These are phyloP conservation scores for Cryptocephalus moraei DNA, from an alignment of 2,888 invertebrate genomes.

Conservation along the genomic window DNA sequence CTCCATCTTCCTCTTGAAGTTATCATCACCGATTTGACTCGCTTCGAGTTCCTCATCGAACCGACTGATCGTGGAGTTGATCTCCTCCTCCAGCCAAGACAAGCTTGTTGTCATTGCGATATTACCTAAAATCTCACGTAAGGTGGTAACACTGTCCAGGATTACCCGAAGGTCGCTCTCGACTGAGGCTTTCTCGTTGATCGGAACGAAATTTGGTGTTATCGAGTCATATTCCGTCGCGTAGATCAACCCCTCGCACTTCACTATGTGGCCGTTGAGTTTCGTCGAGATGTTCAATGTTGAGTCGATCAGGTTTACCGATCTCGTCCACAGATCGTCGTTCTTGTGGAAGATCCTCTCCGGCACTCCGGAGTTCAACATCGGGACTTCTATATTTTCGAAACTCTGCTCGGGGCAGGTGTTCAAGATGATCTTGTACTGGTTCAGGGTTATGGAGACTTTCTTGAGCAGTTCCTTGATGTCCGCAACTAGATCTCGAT, in stretches of 20 bases:
- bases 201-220: constrained; percentile 21
- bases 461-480: constrained; percentile 44
- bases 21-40: background rate
- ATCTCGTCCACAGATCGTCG: constrained; percentile 25
- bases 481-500: constrained; percentile 28
- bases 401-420: constrained; percentile 44
- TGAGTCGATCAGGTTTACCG: constrained; percentile 15
- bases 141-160: constrained; percentile 2
- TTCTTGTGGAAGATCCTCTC: constrained; percentile 26
- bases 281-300: constrained; percentile 15
- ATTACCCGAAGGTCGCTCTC: constrained; percentile 7
- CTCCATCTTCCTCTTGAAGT: constrained; percentile 13
- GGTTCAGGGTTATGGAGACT: constrained; percentile 49
- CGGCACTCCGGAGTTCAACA: constrained; percentile 19
- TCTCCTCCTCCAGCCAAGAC: constrained; percentile 8
- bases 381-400: constrained; percentile 22
- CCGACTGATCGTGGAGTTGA: constrained; percentile 1
- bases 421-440: constrained; percentile 56
- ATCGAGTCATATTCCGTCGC: constrained; percentile 21
- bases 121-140: constrained; percentile 8
- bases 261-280: constrained; percentile 19
- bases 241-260: constrained; percentile 20
- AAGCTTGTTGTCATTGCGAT: constrained; percentile 6
- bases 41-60: background rate
- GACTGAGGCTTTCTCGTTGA: constrained; percentile 7